Conservation (phyloP, 2,797 vertebrate species). For the Rousettus madagascariensis region DNA sequence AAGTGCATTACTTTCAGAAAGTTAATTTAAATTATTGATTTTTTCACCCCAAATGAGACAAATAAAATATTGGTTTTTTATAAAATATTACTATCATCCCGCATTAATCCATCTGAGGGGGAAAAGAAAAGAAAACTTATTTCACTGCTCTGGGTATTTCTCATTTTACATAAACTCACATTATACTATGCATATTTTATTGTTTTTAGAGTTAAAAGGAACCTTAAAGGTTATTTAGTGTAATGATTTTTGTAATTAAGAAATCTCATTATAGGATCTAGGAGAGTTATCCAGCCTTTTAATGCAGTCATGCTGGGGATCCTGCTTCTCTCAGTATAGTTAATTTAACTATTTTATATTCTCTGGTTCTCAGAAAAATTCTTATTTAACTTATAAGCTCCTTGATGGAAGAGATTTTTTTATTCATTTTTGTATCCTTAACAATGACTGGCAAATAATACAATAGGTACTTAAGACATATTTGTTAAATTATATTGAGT, state of each 20-base stretch:
- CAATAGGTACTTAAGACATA: not conserved
- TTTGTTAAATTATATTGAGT: constrained; percentile 25
- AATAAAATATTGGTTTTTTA: not conserved
- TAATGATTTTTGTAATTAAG: constrained; percentile 48
- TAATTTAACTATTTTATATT: constrained; percentile 41
- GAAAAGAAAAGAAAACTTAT: not conserved
- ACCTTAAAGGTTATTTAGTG: not conserved
- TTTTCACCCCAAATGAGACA: constrained; percentile 48
- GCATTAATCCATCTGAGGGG: not conserved
- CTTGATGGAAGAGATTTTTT: constrained; percentile 19
- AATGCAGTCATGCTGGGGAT: not conserved
- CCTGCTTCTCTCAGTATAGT: not conserved
- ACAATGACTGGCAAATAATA: constrained; percentile 8
- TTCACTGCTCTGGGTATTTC: not conserved
- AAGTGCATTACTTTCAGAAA: constrained; percentile 49
- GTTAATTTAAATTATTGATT: constrained; percentile 27
- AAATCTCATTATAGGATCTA: not conserved
- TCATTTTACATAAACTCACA: constrained; percentile 5
- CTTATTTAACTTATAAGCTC: not conserved
- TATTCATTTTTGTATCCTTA: constrained; percentile 3
- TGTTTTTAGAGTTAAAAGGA: not conserved
- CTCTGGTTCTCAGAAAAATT: constrained; percentile 14
- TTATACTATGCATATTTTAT: not conserved
- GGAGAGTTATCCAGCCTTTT: not conserved
- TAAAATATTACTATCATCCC: not conserved